Evolutionary conservation across 1,140 invertebrate species (phyloP).

Genomic region (Maconellicoccus hirsutus): DNA sequence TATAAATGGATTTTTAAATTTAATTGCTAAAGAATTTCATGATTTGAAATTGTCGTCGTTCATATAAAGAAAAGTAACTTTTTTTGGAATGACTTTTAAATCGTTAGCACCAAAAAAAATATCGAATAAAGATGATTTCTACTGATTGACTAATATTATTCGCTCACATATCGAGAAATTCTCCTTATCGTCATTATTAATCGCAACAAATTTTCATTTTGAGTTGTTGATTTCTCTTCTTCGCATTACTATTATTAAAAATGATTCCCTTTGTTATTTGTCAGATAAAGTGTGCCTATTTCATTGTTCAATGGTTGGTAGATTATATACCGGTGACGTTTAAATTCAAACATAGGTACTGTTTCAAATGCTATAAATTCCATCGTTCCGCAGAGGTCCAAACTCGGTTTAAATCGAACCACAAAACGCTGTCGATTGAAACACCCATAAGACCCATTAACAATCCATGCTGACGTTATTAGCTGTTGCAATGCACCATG

Average conservation of each 20-base stretch:
- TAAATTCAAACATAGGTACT: not conserved
- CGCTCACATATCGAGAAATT: no score
- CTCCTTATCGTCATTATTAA: no score
- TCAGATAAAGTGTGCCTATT: not conserved
- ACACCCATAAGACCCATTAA: constrained; percentile 15
- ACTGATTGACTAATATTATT: no score
- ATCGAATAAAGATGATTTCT: no score
- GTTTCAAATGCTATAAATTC: constrained; percentile 17
- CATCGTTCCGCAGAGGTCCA: constrained; percentile 13
- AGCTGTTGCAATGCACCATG: not conserved
- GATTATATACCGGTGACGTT: constrained; percentile 10
- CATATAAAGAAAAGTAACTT: no score
- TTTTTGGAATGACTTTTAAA: no score
- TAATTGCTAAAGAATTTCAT: no score
- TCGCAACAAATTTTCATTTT: no score
- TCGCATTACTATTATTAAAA: not conserved
- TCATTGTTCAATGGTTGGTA: not conserved
- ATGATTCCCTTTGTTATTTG: not conserved
- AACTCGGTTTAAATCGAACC: constrained; percentile 18
- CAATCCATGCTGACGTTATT: not conserved
- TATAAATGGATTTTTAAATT: no score
- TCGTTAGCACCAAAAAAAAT: no score
- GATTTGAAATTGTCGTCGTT: no score
- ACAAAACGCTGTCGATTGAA: constrained; percentile 14
- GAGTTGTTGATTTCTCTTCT: no score